phyloP scores from a whole-genome alignment of 1,140 invertebrate genomes.

The Saccostrea cuccullata region DNA sequence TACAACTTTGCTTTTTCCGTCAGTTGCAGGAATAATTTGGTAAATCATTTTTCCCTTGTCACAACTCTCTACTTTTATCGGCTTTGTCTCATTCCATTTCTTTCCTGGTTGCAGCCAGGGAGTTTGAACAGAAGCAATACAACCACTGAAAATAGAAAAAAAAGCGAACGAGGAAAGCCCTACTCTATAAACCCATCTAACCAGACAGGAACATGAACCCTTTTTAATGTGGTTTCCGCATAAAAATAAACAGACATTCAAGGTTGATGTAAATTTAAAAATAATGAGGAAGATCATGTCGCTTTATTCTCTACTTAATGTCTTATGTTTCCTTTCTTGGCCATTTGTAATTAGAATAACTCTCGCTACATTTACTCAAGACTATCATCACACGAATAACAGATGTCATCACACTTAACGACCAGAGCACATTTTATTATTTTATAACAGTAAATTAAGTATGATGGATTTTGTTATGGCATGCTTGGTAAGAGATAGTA shows the following conservation, averaged over 20 bases:
- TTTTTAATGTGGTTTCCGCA: slow-evolving; percentile 22
- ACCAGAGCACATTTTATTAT: not conserved
- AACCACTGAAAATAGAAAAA: not conserved
- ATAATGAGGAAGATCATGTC: slow-evolving; percentile 10
- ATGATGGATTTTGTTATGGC: no score
- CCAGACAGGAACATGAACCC: not conserved
- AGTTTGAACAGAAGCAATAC: not conserved
- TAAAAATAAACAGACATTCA: slow-evolving; percentile 13
- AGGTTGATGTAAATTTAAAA: slow-evolving; percentile 19
- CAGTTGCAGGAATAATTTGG: not conserved
- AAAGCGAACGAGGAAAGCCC: not conserved
- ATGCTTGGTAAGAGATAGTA: not conserved
- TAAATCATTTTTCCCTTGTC: not conserved
- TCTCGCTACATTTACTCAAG: not conserved
- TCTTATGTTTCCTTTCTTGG: slow-evolving; percentile 15
- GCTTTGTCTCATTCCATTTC: not conserved
- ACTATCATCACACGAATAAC: not conserved
- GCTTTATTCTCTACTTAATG: not conserved
- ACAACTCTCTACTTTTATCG: not conserved
- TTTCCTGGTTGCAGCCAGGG: slow-evolving; percentile 14
- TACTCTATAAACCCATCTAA: not conserved
- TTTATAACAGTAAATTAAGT: not conserved
- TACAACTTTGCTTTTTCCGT: slow-evolving; percentile 22
- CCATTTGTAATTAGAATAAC: slow-evolving; percentile 14
- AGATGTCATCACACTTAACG: not conserved